Percentiles rank a stretch among this genome's conserved stretches.
Conservation (phyloP, 2,113 vertebrate species). For the Sus scrofa region T2T-Sscrofa CM000826.6:139648001-139648500, state of each 20-base stretch:
- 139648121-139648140: no score
- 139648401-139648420: neutral
- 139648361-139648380: neutral
- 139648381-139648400: neutral
- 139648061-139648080: no score
- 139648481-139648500: neutral
- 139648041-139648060: no score
- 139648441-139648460: neutral
- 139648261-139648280: no score
- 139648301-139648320: neutral
- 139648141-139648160: no score
- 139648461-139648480: neutral
- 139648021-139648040: neutral
- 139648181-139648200: no score
- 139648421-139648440: neutral
- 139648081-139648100: no score
- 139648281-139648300: neutral
- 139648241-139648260: no score
- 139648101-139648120: no score
- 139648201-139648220: no score
- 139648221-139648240: no score
- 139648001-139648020: neutral
- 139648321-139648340: neutral
- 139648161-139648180: no score
- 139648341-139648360: neutral